These are phyloP conservation scores for Delia radicum DNA, from an alignment of 1,140 invertebrate genomes.

Conservation along the genomic window DNA sequence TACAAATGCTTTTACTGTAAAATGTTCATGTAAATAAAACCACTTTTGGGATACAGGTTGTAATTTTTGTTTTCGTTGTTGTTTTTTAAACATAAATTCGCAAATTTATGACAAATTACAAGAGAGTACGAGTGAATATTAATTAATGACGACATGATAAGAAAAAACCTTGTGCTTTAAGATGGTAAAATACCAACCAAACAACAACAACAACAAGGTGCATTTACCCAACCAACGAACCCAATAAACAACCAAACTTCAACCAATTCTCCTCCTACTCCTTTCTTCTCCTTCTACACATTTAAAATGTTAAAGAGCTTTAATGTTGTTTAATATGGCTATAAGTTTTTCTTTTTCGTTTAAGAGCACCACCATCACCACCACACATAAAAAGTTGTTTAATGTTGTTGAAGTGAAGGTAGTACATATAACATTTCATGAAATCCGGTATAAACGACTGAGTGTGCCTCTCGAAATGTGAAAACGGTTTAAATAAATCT, in stretches of 20 bases:
- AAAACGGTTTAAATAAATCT: not conserved
- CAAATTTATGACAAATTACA: constrained; percentile 16
- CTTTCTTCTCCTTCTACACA: not conserved
- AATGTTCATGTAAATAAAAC: not conserved
- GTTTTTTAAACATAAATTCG: constrained; percentile 9
- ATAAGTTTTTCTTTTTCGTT: not conserved
- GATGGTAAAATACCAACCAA: not conserved
- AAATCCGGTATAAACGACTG: not conserved
- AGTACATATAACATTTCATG: not conserved
- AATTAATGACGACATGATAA: constrained; percentile 1
- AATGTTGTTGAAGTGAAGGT: not conserved
- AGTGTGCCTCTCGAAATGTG: not conserved
- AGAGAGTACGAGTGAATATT: not conserved
- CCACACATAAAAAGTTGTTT: not conserved
- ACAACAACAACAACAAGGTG: not conserved
- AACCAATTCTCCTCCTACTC: not conserved
- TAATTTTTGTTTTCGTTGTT: too few relatives aligned
- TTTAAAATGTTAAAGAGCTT: too few relatives aligned
- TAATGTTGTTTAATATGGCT: too few relatives aligned
- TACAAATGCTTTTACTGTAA: not conserved
- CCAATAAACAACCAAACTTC: not conserved
- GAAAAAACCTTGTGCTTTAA: not conserved
- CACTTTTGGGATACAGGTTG: not conserved
- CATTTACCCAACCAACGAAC: not conserved
- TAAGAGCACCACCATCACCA: not conserved